A percentile compares a stretch with the other conserved stretches of the same genome.
phyloP scores from a whole-genome alignment of 2,797 vertebrate species.

The Ciconia nigra region DNA sequence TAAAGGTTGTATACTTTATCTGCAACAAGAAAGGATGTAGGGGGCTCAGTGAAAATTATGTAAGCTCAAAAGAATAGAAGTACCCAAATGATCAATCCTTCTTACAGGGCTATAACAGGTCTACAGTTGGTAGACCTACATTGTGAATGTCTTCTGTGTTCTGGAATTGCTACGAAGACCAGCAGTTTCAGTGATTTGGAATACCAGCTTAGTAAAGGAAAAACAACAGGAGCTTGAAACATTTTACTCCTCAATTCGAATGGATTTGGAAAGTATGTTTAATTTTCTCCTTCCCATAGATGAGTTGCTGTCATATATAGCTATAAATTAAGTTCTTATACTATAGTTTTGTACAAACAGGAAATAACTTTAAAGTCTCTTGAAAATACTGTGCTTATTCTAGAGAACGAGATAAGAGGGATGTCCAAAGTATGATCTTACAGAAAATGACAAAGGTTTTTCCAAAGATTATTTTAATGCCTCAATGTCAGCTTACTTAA shows the following conservation, averaged over 20 bases:
- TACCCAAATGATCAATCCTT: neutral
- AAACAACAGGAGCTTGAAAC: neutral
- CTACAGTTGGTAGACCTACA: neutral
- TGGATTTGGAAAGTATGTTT: neutral
- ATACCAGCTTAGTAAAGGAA: neutral
- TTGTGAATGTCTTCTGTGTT: neutral
- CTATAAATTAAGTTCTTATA: neutral
- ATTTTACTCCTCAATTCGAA: neutral
- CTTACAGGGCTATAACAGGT: neutral
- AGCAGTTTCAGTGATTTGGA: neutral
- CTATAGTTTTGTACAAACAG: neutral
- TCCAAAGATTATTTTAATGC: neutral
- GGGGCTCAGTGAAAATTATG: neutral
- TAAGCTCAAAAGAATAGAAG: neutral
- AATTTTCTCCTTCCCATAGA: neutral
- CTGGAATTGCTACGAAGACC: neutral
- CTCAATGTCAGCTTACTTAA: neutral
- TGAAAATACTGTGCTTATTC: neutral
- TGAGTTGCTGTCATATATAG: neutral
- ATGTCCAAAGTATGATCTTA: neutral
- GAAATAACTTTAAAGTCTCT: neutral
- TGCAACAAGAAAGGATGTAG: neutral
- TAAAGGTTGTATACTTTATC: neutral
- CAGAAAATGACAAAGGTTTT: neutral
- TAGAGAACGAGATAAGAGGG: neutral